These are phyloP conservation scores for Arctopsyche grandis DNA, from an alignment of 1,140 invertebrate species.

Conservation along the genomic window DNA sequence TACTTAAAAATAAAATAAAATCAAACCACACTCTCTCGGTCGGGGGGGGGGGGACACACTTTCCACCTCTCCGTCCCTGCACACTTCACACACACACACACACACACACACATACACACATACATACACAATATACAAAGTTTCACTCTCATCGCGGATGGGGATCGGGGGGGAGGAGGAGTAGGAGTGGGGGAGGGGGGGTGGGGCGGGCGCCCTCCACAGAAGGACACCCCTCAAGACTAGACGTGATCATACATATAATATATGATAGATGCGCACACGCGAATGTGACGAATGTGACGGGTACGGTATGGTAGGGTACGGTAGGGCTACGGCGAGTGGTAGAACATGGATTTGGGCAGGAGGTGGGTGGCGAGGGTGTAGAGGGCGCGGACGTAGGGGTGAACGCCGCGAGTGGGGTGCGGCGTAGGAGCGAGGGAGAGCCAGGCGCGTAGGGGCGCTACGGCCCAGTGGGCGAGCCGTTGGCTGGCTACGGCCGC, in stretches of 20 bases:
- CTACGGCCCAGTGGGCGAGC: constrained; percentile 85
- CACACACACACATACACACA: not conserved
- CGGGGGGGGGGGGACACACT: no score
- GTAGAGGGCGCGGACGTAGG: constrained; percentile 87
- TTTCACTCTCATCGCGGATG: no score
- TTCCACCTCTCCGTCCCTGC: no score
- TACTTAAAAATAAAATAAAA: constrained; percentile 12
- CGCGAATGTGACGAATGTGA: not conserved
- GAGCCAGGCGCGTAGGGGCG: constrained; percentile 75
- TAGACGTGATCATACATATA: not conserved
- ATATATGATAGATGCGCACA: constrained; percentile 1
- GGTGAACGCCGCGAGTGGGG: constrained; percentile 77
- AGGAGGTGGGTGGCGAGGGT: constrained; percentile 74
- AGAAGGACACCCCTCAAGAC: not conserved
- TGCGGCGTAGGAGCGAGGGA: constrained; percentile 54
- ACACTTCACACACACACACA: not conserved
- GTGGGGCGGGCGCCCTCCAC: not conserved
- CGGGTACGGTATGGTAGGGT: no score
- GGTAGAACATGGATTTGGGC: constrained; percentile 67
- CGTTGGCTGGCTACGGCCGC: constrained; percentile 86
- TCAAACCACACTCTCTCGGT: no score
- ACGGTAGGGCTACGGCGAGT: constrained; percentile 7
- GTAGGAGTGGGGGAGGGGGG: not conserved
- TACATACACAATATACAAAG: not conserved
- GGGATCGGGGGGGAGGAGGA: not conserved